Base-by-base conservation (phyloP, 2,888 invertebrate species). In the Synanthedon myopaeformis region DNA sequence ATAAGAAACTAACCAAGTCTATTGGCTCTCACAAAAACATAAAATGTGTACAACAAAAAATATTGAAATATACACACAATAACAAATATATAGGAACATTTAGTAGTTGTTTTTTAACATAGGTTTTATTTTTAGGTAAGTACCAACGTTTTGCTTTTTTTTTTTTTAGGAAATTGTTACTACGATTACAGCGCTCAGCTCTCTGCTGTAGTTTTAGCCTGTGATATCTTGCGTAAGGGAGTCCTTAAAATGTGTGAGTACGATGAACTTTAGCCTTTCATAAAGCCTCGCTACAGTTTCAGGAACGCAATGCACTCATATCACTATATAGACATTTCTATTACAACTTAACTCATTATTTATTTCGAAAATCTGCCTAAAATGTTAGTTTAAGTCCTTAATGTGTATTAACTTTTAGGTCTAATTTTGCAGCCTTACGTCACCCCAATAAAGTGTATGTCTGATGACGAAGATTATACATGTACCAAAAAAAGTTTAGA, bases 401-500 rank as follows among this genome's bases (percentile, higher is more conserved):
- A 35, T 49, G 3, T 35, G 41, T 28, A 73, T 74, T 73, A 61
- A 79, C 83, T 83, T 87, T 72, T 84, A 87, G 86, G 83, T 79
- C 58, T 79, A 81, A 74, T 80, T 81, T 86, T 87, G 80, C 86
- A 87, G 86, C 84, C 81, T 61, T 85, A 79, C 76, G 78, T 83
- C 64, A 82, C 77, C 58, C 86, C 85, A 64, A 74, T 85, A 73
- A 79, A 79, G 12, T 49, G 4, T 49, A 23, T 23, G 12, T 19
- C 49, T 49, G 49, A 49, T 23, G 49, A 49, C 11, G 14, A 10
- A 10, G 49, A 70, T 14, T 54, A 71, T 65, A 63, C 68, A 62
- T 52, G 55, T 42, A 68, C 62, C 61, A 65, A 58, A 74, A 68
- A 71, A 70, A 67, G 58, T 56, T 41, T 13, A 49, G 0, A 45